phyloP scores from a whole-genome alignment of 1,140 invertebrate genomes.

The Drosophila teissieri region DNA sequence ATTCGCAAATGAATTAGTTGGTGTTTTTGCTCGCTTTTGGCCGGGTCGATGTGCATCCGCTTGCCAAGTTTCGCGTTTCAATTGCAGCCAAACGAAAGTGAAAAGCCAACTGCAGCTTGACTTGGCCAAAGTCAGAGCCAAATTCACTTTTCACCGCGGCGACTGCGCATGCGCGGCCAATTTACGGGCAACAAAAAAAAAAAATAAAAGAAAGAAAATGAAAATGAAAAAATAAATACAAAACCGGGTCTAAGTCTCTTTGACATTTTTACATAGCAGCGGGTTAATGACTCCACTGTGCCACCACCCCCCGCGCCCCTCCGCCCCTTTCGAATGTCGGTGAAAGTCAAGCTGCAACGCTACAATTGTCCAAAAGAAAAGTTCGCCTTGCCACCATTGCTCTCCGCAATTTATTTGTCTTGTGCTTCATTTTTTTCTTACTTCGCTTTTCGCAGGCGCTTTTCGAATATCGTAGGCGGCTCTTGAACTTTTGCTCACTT shows the following conservation, averaged over 20 bases:
- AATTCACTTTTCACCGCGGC: constrained; percentile 67
- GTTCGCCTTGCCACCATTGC: constrained; percentile 60
- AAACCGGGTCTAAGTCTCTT: constrained; percentile 33
- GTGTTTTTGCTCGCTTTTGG: constrained; percentile 32
- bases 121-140: constrained; percentile 31
- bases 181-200: constrained; percentile 53
- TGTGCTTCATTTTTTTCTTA: constrained; percentile 41
- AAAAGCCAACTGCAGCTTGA: constrained; percentile 72
- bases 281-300: constrained; percentile 54
- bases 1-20: constrained; percentile 31
- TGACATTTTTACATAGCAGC: constrained; percentile 71
- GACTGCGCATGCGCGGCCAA: constrained; percentile 68
- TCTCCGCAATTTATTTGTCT: constrained; percentile 61
- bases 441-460: constrained; percentile 37
- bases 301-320: background rate
- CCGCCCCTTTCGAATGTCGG: constrained; percentile 57
- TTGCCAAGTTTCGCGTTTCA: constrained; percentile 80
- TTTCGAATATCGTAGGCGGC: constrained; percentile 68
- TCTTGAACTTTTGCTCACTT: constrained; percentile 72
- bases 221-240: constrained; percentile 4
- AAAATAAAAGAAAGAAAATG: background rate
- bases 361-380: constrained; percentile 84
- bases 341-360: constrained; percentile 78
- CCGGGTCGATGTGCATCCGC: constrained; percentile 69
- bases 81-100: constrained; percentile 77